Evolutionary conservation across 2,888 invertebrate genomes (phyloP).

Genomic region (Lasioglossum morio): DNA sequence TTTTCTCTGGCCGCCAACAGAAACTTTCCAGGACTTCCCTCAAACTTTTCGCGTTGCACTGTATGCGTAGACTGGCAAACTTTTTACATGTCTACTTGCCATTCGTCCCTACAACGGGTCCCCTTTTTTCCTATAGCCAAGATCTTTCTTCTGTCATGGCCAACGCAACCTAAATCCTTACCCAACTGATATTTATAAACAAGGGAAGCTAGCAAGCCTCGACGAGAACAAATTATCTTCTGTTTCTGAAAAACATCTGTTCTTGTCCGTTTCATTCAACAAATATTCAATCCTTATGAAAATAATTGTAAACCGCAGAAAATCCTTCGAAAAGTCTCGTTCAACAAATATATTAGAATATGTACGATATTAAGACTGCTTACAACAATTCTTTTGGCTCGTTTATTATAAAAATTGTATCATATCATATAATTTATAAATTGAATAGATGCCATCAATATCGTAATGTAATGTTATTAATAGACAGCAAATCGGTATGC

Average conservation of each 20-base stretch:
- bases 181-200: background rate
- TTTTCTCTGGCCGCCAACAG: constrained; percentile 1
- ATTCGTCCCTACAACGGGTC: constrained; percentile 1
- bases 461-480: too few relatives aligned
- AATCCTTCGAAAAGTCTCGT: background rate
- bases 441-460: too few relatives aligned
- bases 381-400: too few relatives aligned
- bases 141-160: constrained; percentile 2
- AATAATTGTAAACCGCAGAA: too few relatives aligned
- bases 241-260: background rate
- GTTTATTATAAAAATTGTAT: too few relatives aligned
- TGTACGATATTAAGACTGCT: too few relatives aligned
- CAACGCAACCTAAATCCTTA: background rate
- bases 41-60: background rate
- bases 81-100: constrained; percentile 18
- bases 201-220: background rate
- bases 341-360: too few relatives aligned
- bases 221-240: background rate
- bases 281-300: background rate
- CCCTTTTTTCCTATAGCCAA: background rate
- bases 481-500: too few relatives aligned
- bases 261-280: background rate
- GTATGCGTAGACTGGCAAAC: constrained; percentile 1
- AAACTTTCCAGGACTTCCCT: background rate
- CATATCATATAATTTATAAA: too few relatives aligned